Base-by-base conservation (phyloP, 1,140 invertebrate species). In the Drosophila pruinosa region DNA sequence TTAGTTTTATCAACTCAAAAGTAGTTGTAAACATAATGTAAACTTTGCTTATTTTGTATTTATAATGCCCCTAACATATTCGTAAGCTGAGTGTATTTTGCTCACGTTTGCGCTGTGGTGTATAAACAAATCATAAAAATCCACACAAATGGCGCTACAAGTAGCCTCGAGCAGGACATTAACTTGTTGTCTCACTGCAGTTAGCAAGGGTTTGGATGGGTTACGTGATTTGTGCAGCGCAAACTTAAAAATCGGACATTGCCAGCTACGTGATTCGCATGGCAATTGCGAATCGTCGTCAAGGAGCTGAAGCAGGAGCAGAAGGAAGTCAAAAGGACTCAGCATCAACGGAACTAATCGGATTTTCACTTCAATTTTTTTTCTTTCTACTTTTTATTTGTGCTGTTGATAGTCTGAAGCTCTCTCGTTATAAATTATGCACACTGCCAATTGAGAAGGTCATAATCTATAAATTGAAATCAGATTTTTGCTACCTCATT, bases 161-260 rank as follows among this genome's bases (percentile, higher is more conserved):
- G 82, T 70, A 75, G 83, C 82, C 82, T 57, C 64, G 69, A 78
- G 82, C 69, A 82, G 70, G 67, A 78, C 82, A 88, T 88, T 88
- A 88, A 74, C 68, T 63, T 15, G 52, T 28, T 54, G 43, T 36
- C 34, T 12, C 21, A 3, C 21, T 10, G 4, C 14, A 24, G 0
- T 26, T 43, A 39, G 21, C 5, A 19, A 34, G 38, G 43, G 43
- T 47, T 50, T 52, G 31, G 48, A 41, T 45, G 72, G 57, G 72
- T 58, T 74, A 80, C 82, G 82, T 88, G 82, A 88, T 88, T 88
- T 88, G 83, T 88, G 82, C 75, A 78, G 72, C 47, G 68, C 67
- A 82, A 88, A 88, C 83, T 88, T 82, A 82, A 88, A 88, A 88
- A 88, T 88, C 78, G 82, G 82, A 88, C 82, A 81, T 78, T 21